Evolutionary conservation across 2,797 vertebrate genomes (phyloP).

Genomic region (Vipera latastei): DNA sequence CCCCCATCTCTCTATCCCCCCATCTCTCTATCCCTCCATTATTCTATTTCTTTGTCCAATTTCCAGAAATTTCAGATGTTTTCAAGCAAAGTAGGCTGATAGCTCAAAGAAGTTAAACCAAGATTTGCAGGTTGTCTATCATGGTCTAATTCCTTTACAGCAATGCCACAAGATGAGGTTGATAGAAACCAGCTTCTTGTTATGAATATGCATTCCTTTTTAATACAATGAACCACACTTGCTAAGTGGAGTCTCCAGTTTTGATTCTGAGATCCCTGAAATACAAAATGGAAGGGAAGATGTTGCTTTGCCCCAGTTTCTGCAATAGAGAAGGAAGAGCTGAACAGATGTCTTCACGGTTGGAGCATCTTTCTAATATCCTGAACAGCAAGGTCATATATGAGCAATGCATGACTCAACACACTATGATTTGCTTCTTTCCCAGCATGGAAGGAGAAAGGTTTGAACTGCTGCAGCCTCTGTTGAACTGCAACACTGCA

Average conservation of each 20-base stretch:
- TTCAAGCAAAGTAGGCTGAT: neutral
- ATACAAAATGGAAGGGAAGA: neutral
- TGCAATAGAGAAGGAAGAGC: neutral
- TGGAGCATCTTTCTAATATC: neutral
- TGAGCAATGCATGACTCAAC: neutral
- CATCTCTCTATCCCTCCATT: neutral
- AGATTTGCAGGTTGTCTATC: neutral
- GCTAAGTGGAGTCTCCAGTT: neutral
- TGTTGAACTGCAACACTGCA: neutral
- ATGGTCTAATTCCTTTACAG: neutral
- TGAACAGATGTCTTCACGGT: neutral
- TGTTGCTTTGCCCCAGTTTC: neutral
- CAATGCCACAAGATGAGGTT: neutral
- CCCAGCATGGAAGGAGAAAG: neutral
- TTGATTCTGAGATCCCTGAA: neutral
- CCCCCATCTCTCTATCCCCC: no score
- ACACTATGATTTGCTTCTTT: neutral
- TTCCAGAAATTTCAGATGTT: neutral
- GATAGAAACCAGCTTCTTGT: neutral
- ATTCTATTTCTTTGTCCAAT: neutral
- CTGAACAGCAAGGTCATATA: neutral
- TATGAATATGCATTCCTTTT: neutral
- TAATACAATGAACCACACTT: neutral
- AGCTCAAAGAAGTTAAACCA: neutral
- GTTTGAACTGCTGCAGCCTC: neutral